Evolutionary conservation across 2,113 vertebrate genomes (phyloP), one percentile per base, ranked within the genome.

Genomic region (Nothobranchius kuhntae): DNA sequence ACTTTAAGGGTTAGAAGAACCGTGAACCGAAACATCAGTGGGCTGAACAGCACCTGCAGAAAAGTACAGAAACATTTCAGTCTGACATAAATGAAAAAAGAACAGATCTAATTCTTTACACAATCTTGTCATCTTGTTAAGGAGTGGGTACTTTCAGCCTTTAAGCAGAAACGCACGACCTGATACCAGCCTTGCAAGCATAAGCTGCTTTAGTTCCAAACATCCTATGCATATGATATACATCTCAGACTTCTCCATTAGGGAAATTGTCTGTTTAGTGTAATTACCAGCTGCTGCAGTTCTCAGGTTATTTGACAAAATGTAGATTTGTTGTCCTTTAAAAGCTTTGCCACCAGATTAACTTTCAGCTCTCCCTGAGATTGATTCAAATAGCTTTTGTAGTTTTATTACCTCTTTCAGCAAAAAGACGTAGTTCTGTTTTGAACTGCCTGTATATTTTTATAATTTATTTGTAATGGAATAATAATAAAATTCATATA

Each of bases 1-100:
- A 99, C 87, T 99, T 99, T 86, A 94, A 93, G 36, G 91, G 75
- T 65, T 94, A 89, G 45, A 68, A n/a, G 6, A 11, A 44, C 6
- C 9, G 35, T 63, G 36, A 65, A 53, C 46, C 13, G 42, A 36
- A 7, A 4, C 35, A 40, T 24, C 38, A 45, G 44, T 2, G 44
- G 12, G 9, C 44, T 45, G 44, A 45, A 12, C 44, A 40, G 4
- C 38, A 40, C 38, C 38, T 40, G 38, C 7, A 40, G 9, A 40
- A 40, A 8, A 40, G 6, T 5, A 7, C 9, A 7, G 9, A 9
- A 40, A 9, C 1, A 38, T 7, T 38, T 38, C 36, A 38, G 36
- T 40, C 38, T 40, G 38, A 40, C 38, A 40, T 40, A 6, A 40
- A 40, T 8, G 38, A 7, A 40, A 40, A 40, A 7, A 40, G 6